Evolutionary conservation across 2,888 invertebrate species (phyloP).

Genomic region (Napeogenes inachia): DNA sequence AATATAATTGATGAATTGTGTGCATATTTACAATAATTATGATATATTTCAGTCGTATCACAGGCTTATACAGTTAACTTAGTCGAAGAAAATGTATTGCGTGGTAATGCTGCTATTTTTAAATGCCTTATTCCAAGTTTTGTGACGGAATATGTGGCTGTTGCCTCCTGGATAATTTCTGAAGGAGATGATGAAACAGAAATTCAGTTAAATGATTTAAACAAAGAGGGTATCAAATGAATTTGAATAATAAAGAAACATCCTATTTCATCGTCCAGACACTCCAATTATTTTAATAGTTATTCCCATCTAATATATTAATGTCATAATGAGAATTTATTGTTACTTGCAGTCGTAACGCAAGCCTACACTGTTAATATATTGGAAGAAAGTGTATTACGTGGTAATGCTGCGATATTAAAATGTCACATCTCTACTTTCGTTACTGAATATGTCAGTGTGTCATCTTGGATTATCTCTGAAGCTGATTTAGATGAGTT

Average conservation of each 20-base stretch:
- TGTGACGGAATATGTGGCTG: constrained; percentile 89
- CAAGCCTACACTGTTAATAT: constrained; percentile 93
- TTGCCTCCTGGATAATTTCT: constrained; percentile 87
- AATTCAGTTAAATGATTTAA: constrained; percentile 52
- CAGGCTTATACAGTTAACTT: constrained; percentile 89
- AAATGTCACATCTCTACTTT: constrained; percentile 96
- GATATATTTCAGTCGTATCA: constrained; percentile 62
- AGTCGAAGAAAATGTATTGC: constrained; percentile 90
- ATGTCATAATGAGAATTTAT: constrained; percentile 16
- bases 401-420: constrained; percentile 92
- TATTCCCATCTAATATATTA: neutral
- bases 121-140: constrained; percentile 92
- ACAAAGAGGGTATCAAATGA: constrained; percentile 53
- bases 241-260: constrained; percentile 8
- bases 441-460: constrained; percentile 92
- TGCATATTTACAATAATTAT: neutral
- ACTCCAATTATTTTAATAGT: neutral
- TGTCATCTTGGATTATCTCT: constrained; percentile 91
- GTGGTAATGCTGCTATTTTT: constrained; percentile 87
- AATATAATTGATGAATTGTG: neutral
- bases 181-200: constrained; percentile 68
- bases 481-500: constrained; percentile 74
- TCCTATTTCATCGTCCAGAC: neutral
- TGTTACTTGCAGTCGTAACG: constrained; percentile 85
- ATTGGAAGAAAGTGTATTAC: constrained; percentile 93